phyloP scores from a whole-genome alignment of 2,113 vertebrate species.

The Sphyrna mokarran region DNA sequence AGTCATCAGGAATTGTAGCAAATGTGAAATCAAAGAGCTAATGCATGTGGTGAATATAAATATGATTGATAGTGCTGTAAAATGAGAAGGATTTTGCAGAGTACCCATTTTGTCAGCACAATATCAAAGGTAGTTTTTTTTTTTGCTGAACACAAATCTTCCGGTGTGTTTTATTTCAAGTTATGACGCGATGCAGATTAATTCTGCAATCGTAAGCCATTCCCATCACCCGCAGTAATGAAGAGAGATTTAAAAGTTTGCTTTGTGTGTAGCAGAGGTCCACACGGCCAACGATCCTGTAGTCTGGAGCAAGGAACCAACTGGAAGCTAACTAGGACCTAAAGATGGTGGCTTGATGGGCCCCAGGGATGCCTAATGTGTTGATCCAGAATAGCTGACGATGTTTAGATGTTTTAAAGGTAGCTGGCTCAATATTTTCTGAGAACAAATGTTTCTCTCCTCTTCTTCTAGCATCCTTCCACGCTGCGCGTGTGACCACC shows the following conservation, averaged over 20 bases:
- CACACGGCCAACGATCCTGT: neutral
- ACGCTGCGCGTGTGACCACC: neutral
- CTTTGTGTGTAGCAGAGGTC: neutral
- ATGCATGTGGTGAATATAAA: neutral
- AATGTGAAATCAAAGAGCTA: neutral
- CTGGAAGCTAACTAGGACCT: neutral
- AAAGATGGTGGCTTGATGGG: neutral
- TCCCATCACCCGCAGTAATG: neutral
- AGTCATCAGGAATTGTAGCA: neutral
- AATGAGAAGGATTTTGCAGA: neutral
- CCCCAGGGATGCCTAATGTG: neutral
- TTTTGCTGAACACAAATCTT: neutral
- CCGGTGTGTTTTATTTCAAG: neutral
- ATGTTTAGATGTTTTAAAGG: neutral
- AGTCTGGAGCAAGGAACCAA: neutral
- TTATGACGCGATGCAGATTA: neutral
- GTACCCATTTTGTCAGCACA: neutral
- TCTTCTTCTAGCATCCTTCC: neutral
- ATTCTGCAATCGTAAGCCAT: neutral
- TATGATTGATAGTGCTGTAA: neutral
- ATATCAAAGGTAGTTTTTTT: neutral
- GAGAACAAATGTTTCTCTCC: neutral
- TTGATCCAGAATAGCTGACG: neutral
- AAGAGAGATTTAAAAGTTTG: neutral
- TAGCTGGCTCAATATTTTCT: neutral